Percentiles rank a stretch among this genome's conserved stretches.
Evolutionary conservation across 2,113 vertebrate genomes (phyloP).

Genomic region (Lycocorax pyrrhopterus): DNA sequence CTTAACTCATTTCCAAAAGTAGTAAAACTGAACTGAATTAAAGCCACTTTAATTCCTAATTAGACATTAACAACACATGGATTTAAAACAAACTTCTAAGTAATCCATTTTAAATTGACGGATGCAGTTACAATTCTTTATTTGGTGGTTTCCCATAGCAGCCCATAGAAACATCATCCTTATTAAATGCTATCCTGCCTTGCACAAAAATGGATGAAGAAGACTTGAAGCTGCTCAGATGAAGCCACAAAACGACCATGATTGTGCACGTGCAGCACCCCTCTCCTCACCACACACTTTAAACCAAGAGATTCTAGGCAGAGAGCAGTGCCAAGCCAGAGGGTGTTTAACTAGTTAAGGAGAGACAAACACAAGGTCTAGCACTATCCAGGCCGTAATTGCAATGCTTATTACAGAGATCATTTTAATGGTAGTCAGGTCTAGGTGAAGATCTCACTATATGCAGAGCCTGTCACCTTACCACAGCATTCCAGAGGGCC

Average conservation of each 20-base stretch:
- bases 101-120: background rate
- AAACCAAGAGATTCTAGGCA: background rate
- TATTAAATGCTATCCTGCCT: background rate
- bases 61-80: background rate
- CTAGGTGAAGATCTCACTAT: background rate
- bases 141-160: background rate
- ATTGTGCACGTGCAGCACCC: background rate
- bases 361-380: background rate
- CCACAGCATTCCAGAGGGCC: constrained; percentile 91
- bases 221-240: background rate
- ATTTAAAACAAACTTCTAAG: background rate
- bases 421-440: background rate
- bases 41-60: background rate
- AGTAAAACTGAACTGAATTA: constrained; percentile 12
- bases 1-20: background rate
- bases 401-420: background rate
- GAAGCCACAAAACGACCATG: background rate
- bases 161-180: background rate
- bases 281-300: background rate
- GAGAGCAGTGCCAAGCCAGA: background rate
- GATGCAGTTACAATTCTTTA: background rate
- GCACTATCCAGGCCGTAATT: background rate
- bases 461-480: constrained; percentile 36
- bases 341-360: background rate
- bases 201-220: background rate